These are phyloP conservation scores for Antedon bifida DNA, from an alignment of 35 echinoderm and acorn worm species.

Conservation along the genomic window DNA sequence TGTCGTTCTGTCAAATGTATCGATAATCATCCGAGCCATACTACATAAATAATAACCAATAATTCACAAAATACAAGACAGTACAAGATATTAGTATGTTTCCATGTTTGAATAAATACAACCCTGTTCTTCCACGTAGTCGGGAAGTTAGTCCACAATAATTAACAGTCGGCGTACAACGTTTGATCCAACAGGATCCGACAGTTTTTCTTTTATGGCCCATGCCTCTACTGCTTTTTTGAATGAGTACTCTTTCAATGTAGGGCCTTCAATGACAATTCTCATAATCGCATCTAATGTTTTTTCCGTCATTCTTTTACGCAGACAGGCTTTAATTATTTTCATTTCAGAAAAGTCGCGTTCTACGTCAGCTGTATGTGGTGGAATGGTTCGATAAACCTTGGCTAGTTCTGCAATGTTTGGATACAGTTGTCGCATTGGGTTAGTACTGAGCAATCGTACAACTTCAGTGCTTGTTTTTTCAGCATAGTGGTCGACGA, in stretches of 20 bases:
- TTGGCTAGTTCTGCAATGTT: constrained; percentile 24
- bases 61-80: too few species aligned
- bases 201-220: constrained; percentile 29
- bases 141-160: too few species aligned
- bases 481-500: background rate
- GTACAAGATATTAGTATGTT: too few species aligned
- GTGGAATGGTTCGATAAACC: constrained; percentile 1
- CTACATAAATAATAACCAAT: too few species aligned
- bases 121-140: too few species aligned
- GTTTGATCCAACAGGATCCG: background rate
- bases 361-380: constrained; percentile 25
- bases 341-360: constrained; percentile 32
- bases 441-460: background rate
- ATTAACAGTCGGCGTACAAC: too few species aligned
- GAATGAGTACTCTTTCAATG: constrained; percentile 14
- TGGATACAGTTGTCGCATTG: constrained; percentile 13
- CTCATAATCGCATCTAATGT: constrained; percentile 20
- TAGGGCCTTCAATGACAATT: constrained; percentile 21
- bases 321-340: constrained; percentile 16
- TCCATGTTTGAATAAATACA: too few species aligned
- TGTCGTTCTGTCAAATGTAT: too few species aligned
- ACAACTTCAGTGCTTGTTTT: background rate
- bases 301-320: constrained; percentile 24
- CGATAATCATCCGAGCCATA: too few species aligned
- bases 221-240: constrained; percentile 23